phyloP scores from a whole-genome alignment of 2,888 invertebrate species.

The Trichogramma evanescens region DNA sequence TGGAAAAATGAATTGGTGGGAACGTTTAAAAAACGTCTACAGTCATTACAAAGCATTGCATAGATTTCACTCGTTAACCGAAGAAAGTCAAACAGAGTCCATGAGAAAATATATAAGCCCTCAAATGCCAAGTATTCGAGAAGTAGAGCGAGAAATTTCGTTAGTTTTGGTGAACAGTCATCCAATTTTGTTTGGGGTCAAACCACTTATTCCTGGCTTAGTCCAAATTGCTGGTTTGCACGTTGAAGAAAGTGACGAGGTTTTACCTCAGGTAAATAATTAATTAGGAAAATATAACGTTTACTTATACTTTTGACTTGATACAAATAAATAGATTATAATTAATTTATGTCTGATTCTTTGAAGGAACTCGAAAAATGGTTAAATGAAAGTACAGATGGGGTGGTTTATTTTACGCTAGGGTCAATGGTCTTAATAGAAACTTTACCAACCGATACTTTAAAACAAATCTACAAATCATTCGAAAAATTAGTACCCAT shows the following conservation, averaged over 20 bases:
- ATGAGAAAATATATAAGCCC: constrained; percentile 30
- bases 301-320: neutral
- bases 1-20: constrained; percentile 24
- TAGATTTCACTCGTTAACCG: constrained; percentile 17
- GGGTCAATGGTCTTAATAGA: constrained; percentile 34
- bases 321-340: neutral
- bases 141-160: constrained; percentile 48
- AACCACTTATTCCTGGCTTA: constrained; percentile 47
- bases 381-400: constrained; percentile 31
- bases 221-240: constrained; percentile 53
- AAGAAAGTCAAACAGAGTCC: constrained; percentile 21
- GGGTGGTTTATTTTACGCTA: constrained; percentile 34
- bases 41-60: neutral
- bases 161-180: constrained; percentile 50
- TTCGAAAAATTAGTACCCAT: constrained; percentile 31
- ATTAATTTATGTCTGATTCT: neutral
- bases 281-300: too few species aligned
- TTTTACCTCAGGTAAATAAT: neutral
- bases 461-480: constrained; percentile 26
- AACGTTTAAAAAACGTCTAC: constrained; percentile 26
- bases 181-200: constrained; percentile 46
- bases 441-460: constrained; percentile 26
- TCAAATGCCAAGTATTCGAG: constrained; percentile 40
- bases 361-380: constrained; percentile 31
- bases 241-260: constrained; percentile 35